Conservation (phyloP, 2,888 invertebrate genomes). For the Tiliacea aurago region DNA sequence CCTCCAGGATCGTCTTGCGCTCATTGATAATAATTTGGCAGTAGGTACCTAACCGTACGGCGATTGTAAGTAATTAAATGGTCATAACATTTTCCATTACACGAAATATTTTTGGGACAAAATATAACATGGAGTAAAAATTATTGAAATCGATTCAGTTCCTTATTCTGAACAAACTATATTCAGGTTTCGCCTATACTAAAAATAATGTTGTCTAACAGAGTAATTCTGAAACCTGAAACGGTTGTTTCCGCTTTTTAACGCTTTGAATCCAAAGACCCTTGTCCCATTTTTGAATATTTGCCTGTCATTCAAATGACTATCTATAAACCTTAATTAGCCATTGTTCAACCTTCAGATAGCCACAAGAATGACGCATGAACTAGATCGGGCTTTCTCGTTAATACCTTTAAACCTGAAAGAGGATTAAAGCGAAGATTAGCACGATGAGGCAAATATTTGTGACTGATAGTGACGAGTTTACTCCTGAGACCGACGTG, state of each 20-base stretch:
- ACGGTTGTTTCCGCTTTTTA: constrained; percentile 2
- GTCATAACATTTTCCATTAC: too few relatives aligned
- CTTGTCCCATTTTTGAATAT: constrained; percentile 59
- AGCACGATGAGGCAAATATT: constrained; percentile 73
- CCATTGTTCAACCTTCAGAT: constrained; percentile 69
- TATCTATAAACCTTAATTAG: constrained; percentile 71
- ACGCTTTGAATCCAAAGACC: constrained; percentile 9
- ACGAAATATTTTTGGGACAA: too few relatives aligned
- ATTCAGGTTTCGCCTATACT: too few relatives aligned
- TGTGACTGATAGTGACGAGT: constrained; percentile 67
- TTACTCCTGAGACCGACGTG: constrained; percentile 65
- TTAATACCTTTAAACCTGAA: constrained; percentile 70
- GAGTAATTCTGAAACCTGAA: background rate
- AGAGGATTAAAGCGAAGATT: constrained; percentile 71
- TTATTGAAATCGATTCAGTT: too few relatives aligned
- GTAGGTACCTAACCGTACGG: too few relatives aligned
- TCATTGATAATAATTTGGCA: too few relatives aligned
- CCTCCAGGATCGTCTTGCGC: too few relatives aligned
- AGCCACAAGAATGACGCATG: constrained; percentile 66
- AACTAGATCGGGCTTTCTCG: constrained; percentile 71
- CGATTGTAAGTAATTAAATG: too few relatives aligned
- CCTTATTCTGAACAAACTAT: too few relatives aligned
- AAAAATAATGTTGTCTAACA: too few relatives aligned
- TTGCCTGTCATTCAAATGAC: constrained; percentile 58
- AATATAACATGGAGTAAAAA: too few relatives aligned